Evolutionary conservation across 1,140 invertebrate genomes (phyloP).

Genomic region (Colletes latitarsis): DNA sequence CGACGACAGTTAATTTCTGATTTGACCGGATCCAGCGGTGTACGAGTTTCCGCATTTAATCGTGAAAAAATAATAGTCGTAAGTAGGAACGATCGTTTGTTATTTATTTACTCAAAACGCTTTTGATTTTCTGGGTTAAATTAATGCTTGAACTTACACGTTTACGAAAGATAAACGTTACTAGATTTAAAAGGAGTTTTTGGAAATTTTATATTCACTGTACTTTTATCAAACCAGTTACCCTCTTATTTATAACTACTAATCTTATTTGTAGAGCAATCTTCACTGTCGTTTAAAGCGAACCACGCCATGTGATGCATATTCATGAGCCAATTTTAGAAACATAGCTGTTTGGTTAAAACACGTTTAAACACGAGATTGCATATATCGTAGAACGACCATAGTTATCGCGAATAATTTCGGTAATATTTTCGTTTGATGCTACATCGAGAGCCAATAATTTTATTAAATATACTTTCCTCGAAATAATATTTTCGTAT

Average conservation of each 20-base stretch:
- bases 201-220: not conserved
- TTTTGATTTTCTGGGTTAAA: too few relatives aligned
- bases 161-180: not conserved
- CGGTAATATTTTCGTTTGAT: not conserved
- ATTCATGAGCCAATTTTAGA: constrained; percentile 1
- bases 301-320: not conserved
- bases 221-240: not conserved
- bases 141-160: too few relatives aligned
- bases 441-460: not conserved
- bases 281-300: not conserved
- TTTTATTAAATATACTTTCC: not conserved
- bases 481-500: not conserved
- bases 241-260: not conserved
- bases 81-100: too few relatives aligned
- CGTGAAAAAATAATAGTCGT: too few relatives aligned
- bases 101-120: too few relatives aligned
- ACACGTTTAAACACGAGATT: not conserved
- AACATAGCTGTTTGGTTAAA: not conserved
- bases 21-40: not conserved
- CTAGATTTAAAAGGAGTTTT: not conserved
- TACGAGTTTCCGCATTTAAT: not conserved
- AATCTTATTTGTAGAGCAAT: not conserved
- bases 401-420: not conserved
- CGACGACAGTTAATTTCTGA: not conserved
- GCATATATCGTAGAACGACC: not conserved